Evolutionary conservation across 2,797 vertebrate species (phyloP).

Genomic region (Cirrhinus mrigala): DNA sequence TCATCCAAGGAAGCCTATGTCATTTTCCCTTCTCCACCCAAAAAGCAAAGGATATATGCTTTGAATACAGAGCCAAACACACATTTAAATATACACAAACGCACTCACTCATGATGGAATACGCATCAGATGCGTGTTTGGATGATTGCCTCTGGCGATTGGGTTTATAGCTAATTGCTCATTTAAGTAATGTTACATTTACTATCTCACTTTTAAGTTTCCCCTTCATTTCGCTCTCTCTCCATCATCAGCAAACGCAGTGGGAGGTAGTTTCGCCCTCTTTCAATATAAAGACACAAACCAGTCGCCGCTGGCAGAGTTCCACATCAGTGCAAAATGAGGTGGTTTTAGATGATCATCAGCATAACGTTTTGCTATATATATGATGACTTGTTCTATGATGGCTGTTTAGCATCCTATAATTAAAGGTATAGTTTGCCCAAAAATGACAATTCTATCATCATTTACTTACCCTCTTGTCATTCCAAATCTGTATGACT

Average conservation of each 20-base stretch:
- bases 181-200: constrained; percentile 57
- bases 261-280: constrained; percentile 32
- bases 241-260: constrained; percentile 33
- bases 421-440: constrained; percentile 29
- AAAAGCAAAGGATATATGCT: constrained; percentile 25
- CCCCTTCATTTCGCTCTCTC: constrained; percentile 38
- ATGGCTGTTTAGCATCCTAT: constrained; percentile 18
- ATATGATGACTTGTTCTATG: constrained; percentile 1
- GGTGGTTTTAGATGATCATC: constrained; percentile 21
- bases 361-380: constrained; percentile 29
- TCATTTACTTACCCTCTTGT: neutral
- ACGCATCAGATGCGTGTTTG: constrained; percentile 24
- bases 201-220: constrained; percentile 32
- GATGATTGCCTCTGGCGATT: constrained; percentile 36
- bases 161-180: constrained; percentile 56
- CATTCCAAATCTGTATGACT: neutral
- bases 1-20: constrained; percentile 15
- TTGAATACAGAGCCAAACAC: constrained; percentile 35
- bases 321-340: constrained; percentile 44
- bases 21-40: constrained; percentile 21
- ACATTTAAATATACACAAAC: constrained; percentile 6
- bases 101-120: constrained; percentile 21
- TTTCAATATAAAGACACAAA: constrained; percentile 36
- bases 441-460: neutral
- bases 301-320: constrained; percentile 29